These are phyloP conservation scores for Choristoneura fumiferana DNA, from an alignment of 1,140 invertebrate genomes.

Conservation along the genomic window DNA sequence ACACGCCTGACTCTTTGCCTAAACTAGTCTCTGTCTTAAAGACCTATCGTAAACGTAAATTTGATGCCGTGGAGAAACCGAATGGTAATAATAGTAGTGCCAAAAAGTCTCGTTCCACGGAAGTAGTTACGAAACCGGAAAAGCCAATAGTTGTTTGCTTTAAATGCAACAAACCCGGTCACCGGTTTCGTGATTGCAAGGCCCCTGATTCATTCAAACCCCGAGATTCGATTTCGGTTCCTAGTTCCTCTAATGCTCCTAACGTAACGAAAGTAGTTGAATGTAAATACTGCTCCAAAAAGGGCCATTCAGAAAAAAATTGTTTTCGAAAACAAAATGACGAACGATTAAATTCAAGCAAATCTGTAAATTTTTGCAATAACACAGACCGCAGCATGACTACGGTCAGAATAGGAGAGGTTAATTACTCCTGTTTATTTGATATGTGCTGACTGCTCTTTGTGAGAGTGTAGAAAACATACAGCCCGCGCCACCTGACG, in stretches of 20 bases:
- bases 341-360: conserved; percentile 28
- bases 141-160: too few relatives aligned
- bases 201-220: background rate
- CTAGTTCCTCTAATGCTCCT: background rate
- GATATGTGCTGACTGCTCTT: conserved; percentile 32
- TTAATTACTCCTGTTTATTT: conserved; percentile 25
- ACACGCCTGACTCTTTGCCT: conserved; percentile 30
- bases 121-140: too few relatives aligned
- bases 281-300: conserved; percentile 29
- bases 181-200: conserved; percentile 18
- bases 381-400: conserved; percentile 16
- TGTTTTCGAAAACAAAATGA: conserved; percentile 30
- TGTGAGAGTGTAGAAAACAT: too few relatives aligned
- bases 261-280: conserved; percentile 23
- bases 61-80: background rate
- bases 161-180: conserved; percentile 30
- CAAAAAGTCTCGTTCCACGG: too few relatives aligned
- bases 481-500: too few relatives aligned
- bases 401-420: conserved; percentile 20
- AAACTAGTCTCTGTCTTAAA: conserved; percentile 33
- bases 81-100: conserved; percentile 1
- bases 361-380: conserved; percentile 4
- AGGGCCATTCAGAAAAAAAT: conserved; percentile 29
- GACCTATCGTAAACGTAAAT: conserved; percentile 26
- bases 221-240: background rate